phyloP scores from a whole-genome alignment of 2,888 invertebrate genomes.

The Drosophila hamatofila region DNA sequence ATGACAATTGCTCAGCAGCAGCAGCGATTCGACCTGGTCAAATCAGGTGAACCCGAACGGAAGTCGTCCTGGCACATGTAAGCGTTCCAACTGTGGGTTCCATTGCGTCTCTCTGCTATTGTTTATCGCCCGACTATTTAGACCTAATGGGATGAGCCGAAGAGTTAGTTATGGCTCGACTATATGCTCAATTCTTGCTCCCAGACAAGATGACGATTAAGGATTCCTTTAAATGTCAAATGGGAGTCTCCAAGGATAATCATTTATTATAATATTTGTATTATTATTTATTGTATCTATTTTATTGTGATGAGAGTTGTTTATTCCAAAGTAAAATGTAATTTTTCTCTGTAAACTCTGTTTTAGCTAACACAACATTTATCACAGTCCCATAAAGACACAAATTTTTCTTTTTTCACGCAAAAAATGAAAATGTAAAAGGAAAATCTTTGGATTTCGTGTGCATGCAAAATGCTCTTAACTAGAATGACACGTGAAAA shows the following conservation, averaged over 20 bases:
- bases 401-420: constrained; percentile 51
- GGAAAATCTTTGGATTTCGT: constrained; percentile 55
- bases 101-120: constrained; percentile 4
- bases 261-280: neutral
- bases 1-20: constrained; percentile 51
- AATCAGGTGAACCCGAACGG: constrained; percentile 60
- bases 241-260: neutral
- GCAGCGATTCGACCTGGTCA: constrained; percentile 46
- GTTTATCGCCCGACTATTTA: constrained; percentile 22
- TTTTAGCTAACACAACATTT: constrained; percentile 6
- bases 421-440: constrained; percentile 26
- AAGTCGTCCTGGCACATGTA: constrained; percentile 47
- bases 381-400: constrained; percentile 12
- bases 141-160: constrained; percentile 50
- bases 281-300: neutral
- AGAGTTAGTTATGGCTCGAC: constrained; percentile 31
- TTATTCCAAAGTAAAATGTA: neutral
- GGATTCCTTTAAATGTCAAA: neutral
- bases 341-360: neutral
- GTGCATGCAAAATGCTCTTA: constrained; percentile 80
- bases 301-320: neutral
- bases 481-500: constrained; percentile 77
- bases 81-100: neutral
- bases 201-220: neutral
- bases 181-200: constrained; percentile 30